A percentile compares a stretch with the other conserved stretches of the same genome.
phyloP scores from a whole-genome alignment of 2,797 vertebrate genomes.

The Microctenopoma stevenorrisi region DNA sequence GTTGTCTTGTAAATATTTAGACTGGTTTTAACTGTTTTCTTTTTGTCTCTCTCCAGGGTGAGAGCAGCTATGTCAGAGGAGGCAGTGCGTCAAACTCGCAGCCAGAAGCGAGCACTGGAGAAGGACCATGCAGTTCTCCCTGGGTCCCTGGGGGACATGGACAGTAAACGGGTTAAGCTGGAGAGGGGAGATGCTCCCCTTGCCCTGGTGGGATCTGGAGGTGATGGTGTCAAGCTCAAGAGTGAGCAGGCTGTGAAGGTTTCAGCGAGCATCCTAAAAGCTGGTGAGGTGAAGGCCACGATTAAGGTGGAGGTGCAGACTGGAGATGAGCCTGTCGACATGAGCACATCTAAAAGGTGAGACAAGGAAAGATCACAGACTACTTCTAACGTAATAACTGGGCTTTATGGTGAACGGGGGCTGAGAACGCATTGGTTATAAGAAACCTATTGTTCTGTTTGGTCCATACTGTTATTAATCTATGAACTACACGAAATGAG shows the following conservation, averaged over 20 bases:
- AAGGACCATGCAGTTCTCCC: conserved; percentile 74
- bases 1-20: background rate
- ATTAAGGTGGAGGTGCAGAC: conserved; percentile 92
- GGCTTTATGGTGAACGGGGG: background rate
- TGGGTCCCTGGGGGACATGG: conserved; percentile 80
- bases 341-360: conserved; percentile 97
- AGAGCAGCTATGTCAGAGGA: conserved; percentile 93
- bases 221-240: conserved; percentile 66
- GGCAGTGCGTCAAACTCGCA: conserved; percentile 92
- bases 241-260: conserved; percentile 71
- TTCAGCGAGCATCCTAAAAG: conserved; percentile 83
- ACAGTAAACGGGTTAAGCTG: conserved; percentile 91
- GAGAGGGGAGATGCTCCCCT: conserved; percentile 84
- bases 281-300: conserved; percentile 87
- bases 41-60: conserved; percentile 65
- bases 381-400: background rate
- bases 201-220: conserved; percentile 59
- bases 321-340: conserved; percentile 93
- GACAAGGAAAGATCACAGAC: conserved; percentile 16
- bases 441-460: conserved; percentile 17
- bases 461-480: conserved; percentile 5
- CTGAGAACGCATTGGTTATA: conserved; percentile 1
- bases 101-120: conserved; percentile 96
- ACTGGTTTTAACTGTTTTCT: conserved; percentile 20
- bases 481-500: conserved; percentile 6